These are phyloP conservation scores for Scaptomyza parva DNA, from an alignment of 2,888 invertebrate genomes.

Conservation along the genomic window DNA sequence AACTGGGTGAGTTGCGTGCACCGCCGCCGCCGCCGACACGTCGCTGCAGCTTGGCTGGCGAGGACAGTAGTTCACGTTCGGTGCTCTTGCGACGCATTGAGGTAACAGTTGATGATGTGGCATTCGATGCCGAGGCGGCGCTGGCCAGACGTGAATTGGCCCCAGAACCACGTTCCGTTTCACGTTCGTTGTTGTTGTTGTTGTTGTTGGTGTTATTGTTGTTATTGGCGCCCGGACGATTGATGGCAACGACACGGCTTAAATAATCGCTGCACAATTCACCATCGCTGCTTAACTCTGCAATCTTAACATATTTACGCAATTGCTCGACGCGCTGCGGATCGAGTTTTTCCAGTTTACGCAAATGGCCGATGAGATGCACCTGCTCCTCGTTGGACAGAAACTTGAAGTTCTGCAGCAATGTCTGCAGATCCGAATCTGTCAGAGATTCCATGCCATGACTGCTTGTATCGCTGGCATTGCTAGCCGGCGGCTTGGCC, in stretches of 20 bases:
- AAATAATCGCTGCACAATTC: slow-evolving; percentile 66
- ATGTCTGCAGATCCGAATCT: slow-evolving; percentile 91
- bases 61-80: slow-evolving; percentile 25
- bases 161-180: not conserved
- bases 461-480: slow-evolving; percentile 75
- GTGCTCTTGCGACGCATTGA: slow-evolving; percentile 37
- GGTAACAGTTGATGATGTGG: slow-evolving; percentile 4
- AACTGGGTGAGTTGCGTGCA: slow-evolving; percentile 80
- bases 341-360: slow-evolving; percentile 91
- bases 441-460: slow-evolving; percentile 90
- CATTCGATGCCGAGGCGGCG: not conserved
- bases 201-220: slow-evolving; percentile 18
- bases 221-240: slow-evolving; percentile 27
- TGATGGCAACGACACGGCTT: slow-evolving; percentile 48
- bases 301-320: slow-evolving; percentile 90
- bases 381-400: slow-evolving; percentile 93
- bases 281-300: slow-evolving; percentile 69
- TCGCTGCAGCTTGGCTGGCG: slow-evolving; percentile 25
- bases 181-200: slow-evolving; percentile 21
- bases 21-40: slow-evolving; percentile 13
- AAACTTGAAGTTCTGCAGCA: slow-evolving; percentile 93
- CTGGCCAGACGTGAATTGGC: not conserved
- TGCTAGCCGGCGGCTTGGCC: slow-evolving; percentile 47
- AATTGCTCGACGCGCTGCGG: slow-evolving; percentile 91
- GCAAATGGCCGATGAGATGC: slow-evolving; percentile 91